A percentile compares a stretch with the other conserved stretches of the same genome.
phyloP scores from a whole-genome alignment of 2,888 invertebrate genomes.

The Teleogryllus oceanicus region DNA sequence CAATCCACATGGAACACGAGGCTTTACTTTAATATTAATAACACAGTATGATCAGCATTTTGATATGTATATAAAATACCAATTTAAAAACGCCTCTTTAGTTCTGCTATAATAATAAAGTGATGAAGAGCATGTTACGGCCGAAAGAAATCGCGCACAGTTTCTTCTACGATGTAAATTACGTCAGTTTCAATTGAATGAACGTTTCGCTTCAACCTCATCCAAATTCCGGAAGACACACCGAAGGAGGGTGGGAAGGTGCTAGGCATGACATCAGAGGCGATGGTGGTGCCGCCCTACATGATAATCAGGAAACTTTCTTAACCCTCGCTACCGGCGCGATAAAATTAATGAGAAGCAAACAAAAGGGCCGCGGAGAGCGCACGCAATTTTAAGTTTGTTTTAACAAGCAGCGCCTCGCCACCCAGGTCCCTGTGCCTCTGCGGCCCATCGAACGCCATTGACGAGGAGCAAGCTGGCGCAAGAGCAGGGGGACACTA shows the following conservation, averaged over 20 bases:
- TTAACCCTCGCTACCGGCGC: not conserved
- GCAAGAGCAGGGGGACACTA: no score
- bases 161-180: no score
- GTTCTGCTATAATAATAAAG: no score
- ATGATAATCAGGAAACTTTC: conserved; percentile 9
- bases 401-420: not conserved
- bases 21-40: no score
- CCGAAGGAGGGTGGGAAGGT: not conserved
- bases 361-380: not conserved
- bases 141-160: no score
- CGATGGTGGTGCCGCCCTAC: not conserved
- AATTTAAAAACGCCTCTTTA: no score
- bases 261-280: not conserved
- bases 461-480: no score
- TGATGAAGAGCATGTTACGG: no score
- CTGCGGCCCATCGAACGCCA: no score
- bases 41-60: no score
- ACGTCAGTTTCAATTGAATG: not conserved
- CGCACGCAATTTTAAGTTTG: not conserved
- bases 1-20: no score
- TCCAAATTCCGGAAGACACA: not conserved
- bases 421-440: not conserved
- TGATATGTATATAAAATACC: no score
- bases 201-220: not conserved
- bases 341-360: conserved; percentile 18